Conservation (phyloP, 2,888 invertebrate species). For the Cylloceria caligata region DNA sequence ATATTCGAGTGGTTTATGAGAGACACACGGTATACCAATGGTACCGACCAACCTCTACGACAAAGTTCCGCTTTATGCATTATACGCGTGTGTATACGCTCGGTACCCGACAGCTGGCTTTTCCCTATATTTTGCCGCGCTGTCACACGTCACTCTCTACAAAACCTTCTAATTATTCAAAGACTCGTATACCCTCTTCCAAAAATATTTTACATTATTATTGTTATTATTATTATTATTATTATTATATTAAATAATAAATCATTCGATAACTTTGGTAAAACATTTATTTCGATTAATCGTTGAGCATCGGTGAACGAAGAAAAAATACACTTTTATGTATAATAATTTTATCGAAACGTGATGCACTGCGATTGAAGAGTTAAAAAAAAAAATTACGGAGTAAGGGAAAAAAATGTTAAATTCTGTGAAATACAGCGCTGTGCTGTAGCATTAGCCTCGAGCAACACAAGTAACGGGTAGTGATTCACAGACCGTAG, state of each 20-base stretch:
- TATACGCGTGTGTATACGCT: slow-evolving; percentile 1
- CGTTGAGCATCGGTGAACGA: too few species aligned
- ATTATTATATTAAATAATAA: neutral
- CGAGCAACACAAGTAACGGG: neutral
- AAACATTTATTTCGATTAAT: too few species aligned
- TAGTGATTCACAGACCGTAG: neutral
- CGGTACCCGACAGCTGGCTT: slow-evolving; percentile 9
- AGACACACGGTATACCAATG: slow-evolving; percentile 14
- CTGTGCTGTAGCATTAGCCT: neutral
- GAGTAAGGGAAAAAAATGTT: too few species aligned
- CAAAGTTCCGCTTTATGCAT: slow-evolving; percentile 9
- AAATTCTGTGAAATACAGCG: too few species aligned
- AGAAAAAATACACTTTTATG: too few species aligned
- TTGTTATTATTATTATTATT: neutral
- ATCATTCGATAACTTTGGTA: neutral
- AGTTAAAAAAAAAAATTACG: too few species aligned
- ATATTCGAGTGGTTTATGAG: slow-evolving; percentile 43
- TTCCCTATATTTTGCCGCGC: neutral
- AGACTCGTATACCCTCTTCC: neutral
- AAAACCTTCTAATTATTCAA: slow-evolving; percentile 1
- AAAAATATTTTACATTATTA: neutral
- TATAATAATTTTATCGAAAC: too few species aligned
- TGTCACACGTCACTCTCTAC: slow-evolving; percentile 3
- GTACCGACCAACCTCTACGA: slow-evolving; percentile 1
- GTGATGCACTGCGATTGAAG: too few species aligned